Base-by-base conservation (phyloP, 2,113 vertebrate species). In the Tupaia tana region DNA sequence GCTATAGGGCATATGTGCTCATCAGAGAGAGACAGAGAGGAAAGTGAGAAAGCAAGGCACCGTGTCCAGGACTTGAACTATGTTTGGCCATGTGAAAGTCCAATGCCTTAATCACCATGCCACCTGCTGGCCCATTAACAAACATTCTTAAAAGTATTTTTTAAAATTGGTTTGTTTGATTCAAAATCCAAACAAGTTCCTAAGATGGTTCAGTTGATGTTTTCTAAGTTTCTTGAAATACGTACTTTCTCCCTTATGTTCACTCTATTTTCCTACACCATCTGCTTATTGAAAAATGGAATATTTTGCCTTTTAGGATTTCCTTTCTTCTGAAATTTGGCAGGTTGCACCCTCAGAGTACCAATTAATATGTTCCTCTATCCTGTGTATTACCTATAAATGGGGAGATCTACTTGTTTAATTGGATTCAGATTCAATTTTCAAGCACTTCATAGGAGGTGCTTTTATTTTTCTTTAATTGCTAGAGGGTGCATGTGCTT, bases 141-240 rank as follows among this genome's bases (percentile, higher is more conserved):
- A 16, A 81, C 80, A 89, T 96, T 82, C 59, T 66, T 70, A 27
- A 71, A 86, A 93, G 74, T 71, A 2, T 64, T 19, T 71, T 79
- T 43, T 43, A 43, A 73, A 67, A 15, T 83, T 82, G 16, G 8
- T 81, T 93, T 16, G 7, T 69, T 74, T 67, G 54, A 89, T 69
- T 90, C 27, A 92, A 77, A 86, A 74, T 74, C 43, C 19, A 92
- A 95, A 31, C 7, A 84, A 73, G 6, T 27, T 31, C 25, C 31
- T 71, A 73, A 70, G 59, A 90, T 8, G 12, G 3, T 74, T 93
- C 27, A 3, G 63, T 3, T 74, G 77, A 70, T 7, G 56, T 75
- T 69, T 89, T 58, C n/a, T 29, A 67, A 79, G 22, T 15, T 3
- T 71, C 24, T 56, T 71, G 52, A 95, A 75, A 87, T 64, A 92